Conservation (phyloP, 2,888 invertebrate genomes). For the Lithophane semibrunnea region DNA sequence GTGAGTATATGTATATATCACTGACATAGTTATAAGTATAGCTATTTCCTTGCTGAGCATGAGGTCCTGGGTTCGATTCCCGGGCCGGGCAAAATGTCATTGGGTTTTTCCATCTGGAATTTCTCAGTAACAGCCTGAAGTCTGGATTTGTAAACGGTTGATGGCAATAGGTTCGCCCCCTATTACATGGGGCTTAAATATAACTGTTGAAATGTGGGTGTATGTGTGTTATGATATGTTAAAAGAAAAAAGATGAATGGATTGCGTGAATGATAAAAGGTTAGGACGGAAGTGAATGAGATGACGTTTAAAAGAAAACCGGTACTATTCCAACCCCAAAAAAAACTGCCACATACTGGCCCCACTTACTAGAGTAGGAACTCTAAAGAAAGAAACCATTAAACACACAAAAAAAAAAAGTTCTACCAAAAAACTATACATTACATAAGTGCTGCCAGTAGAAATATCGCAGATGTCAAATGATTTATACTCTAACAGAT, state of each 20-base stretch:
- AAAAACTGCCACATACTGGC: neutral
- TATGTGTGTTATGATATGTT: neutral
- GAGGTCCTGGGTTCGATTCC: neutral
- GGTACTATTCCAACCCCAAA: neutral
- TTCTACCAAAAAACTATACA: conserved; percentile 4
- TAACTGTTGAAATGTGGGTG: neutral
- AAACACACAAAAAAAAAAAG: neutral
- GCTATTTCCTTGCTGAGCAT: neutral
- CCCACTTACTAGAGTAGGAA: neutral
- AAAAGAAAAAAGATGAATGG: neutral
- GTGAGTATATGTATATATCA: neutral
- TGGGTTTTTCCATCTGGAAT: too few relatives aligned
- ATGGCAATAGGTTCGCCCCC: neutral
- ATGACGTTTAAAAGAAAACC: neutral
- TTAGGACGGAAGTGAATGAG: neutral
- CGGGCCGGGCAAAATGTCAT: neutral
- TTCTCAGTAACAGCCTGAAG: too few relatives aligned
- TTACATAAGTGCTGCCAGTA: conserved; percentile 34
- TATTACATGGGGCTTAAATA: neutral
- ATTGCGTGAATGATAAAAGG: neutral
- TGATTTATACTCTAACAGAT: conserved; percentile 76
- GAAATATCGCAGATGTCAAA: conserved; percentile 68
- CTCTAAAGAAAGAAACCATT: neutral
- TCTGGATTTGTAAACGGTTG: neutral
- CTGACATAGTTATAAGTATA: neutral